A percentile compares a stretch with the other conserved stretches of the same genome.
Evolutionary conservation across 1,140 invertebrate species (phyloP).

Genomic region (Reticulitermes speratus): DNA sequence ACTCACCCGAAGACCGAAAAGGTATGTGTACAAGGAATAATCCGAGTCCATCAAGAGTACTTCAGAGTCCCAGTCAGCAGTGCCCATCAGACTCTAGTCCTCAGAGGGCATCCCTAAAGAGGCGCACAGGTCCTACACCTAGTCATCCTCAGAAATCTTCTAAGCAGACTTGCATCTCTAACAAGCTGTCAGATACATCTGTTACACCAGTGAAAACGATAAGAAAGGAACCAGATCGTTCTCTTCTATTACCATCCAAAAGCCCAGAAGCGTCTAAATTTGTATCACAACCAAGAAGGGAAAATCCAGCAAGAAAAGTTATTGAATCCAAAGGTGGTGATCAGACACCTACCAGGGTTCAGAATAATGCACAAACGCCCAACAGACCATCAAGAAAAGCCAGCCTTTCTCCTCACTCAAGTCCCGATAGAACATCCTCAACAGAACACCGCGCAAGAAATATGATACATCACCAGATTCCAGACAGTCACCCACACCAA

Average conservation of each 20-base stretch:
- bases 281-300: background rate
- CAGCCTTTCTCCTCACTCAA: background rate
- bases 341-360: background rate
- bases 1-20: background rate
- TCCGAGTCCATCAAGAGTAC: background rate
- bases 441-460: background rate
- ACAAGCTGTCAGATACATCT: background rate
- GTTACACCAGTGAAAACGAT: background rate
- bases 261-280: background rate
- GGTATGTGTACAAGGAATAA: background rate
- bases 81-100: background rate
- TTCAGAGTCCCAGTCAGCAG: background rate
- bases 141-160: background rate
- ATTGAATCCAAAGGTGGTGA: too few relatives aligned
- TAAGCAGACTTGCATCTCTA: background rate
- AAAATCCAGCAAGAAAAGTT: background rate
- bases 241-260: background rate
- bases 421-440: conserved; percentile 2
- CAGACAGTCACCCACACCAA: background rate
- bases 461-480: background rate
- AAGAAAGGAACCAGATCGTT: background rate
- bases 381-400: background rate
- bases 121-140: background rate
- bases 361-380: background rate
- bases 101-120: background rate